Percentiles rank a stretch among this genome's conserved stretches.
Evolutionary conservation across 2,888 invertebrate genomes (phyloP).

Genomic region (Theretra japonica): DNA sequence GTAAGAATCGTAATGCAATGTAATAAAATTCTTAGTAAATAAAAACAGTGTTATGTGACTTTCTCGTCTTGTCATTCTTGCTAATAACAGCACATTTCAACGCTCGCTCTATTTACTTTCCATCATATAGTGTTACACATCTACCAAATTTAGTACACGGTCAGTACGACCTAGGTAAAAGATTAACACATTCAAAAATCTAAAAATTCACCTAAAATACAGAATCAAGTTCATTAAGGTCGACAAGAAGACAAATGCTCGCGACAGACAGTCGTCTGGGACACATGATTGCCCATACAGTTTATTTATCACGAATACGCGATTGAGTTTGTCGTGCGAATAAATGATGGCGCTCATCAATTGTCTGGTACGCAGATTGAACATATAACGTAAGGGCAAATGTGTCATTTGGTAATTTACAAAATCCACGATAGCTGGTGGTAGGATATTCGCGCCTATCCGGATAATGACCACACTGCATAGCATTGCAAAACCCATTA

Average conservation of each 20-base stretch:
- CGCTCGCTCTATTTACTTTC: no score
- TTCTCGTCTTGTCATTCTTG: no score
- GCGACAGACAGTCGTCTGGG: not conserved
- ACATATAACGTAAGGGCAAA: not conserved
- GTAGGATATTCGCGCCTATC: no score
- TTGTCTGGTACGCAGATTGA: not conserved
- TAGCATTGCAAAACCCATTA: no score
- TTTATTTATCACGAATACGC: not conserved
- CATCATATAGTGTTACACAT: no score
- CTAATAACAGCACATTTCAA: no score
- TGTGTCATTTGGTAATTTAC: not conserved
- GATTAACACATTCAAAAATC: not conserved
- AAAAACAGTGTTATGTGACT: no score
- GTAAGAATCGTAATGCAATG: no score
- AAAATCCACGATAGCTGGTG: not conserved
- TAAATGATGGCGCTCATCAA: slow-evolving; percentile 20
- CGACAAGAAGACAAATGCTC: not conserved
- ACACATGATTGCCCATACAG: not conserved
- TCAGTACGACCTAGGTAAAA: not conserved
- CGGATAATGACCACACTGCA: no score
- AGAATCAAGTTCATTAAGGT: not conserved
- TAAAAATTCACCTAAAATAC: not conserved
- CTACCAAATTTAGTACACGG: no score
- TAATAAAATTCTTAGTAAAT: no score
- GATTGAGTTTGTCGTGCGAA: slow-evolving; percentile 12